Conservation (phyloP, 2,888 invertebrate species). For the Drosophila lacicola region DNA sequence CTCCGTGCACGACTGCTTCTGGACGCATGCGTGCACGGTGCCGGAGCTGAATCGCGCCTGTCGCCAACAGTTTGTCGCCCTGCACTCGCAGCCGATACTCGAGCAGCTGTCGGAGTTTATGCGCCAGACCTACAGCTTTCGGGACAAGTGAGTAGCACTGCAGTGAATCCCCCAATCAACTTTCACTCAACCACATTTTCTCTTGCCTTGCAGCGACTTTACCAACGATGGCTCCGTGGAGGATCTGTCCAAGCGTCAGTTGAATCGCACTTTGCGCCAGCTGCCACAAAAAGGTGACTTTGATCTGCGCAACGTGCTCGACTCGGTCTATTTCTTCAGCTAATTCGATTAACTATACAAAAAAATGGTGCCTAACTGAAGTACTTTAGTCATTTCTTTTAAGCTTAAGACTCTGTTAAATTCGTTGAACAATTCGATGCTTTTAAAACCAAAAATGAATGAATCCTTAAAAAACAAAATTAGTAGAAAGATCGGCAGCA, state of each 20-base stretch:
- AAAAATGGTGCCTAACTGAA: constrained; percentile 58
- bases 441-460: constrained; percentile 63
- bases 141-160: constrained; percentile 86
- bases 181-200: neutral
- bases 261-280: constrained; percentile 87
- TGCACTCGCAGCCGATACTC: constrained; percentile 96
- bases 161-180: rapidly evolving
- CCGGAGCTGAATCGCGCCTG: constrained; percentile 96
- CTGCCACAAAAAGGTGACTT: constrained; percentile 92
- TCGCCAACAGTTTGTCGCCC: constrained; percentile 98
- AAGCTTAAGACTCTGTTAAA: constrained; percentile 48
- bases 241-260: constrained; percentile 87
- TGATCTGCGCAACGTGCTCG: constrained; percentile 90
- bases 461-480: constrained; percentile 12
- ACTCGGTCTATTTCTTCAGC: constrained; percentile 95
- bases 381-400: constrained; percentile 47
- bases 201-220: constrained; percentile 84
- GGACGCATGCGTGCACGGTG: constrained; percentile 97
- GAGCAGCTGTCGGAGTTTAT: constrained; percentile 93
- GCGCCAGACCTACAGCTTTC: constrained; percentile 88
- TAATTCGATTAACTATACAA: constrained; percentile 81
- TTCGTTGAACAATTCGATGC: constrained; percentile 56
- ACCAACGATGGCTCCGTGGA: constrained; percentile 86
- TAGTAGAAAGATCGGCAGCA: constrained; percentile 10
- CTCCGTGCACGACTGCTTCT: constrained; percentile 99